Percentiles rank a stretch among this genome's conserved stretches.
Evolutionary conservation across 2,797 vertebrate species (phyloP).

Genomic region (Linurgus olivaceus): DNA sequence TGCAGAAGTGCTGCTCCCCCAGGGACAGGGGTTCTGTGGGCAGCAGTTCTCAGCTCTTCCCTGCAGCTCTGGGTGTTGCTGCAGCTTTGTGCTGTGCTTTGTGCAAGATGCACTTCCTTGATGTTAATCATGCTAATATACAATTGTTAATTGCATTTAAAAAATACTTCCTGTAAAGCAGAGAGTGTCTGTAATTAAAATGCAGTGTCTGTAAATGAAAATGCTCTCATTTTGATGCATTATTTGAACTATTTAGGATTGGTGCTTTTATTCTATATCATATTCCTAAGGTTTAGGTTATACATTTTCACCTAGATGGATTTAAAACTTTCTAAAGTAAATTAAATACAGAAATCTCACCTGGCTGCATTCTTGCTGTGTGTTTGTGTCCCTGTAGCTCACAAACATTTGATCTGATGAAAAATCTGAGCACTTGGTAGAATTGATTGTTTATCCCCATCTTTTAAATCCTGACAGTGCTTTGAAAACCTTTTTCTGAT

Average conservation of each 20-base stretch:
- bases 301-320: background rate
- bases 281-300: background rate
- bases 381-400: background rate
- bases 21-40: background rate
- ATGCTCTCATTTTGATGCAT: background rate
- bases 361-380: background rate
- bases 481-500: background rate
- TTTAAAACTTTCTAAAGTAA: background rate
- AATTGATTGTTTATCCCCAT: background rate
- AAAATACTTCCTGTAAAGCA: background rate
- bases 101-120: background rate
- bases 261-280: background rate
- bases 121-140: rapidly evolving
- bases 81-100: background rate
- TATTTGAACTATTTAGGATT: background rate
- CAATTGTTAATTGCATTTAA: rapidly evolving
- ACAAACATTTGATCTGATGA: background rate
- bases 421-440: background rate
- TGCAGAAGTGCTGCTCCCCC: background rate
- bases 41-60: background rate
- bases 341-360: background rate
- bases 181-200: background rate
- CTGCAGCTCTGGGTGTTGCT: background rate
- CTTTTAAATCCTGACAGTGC: background rate
- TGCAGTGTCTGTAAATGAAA: background rate